Evolutionary conservation across 2,888 invertebrate genomes (phyloP), one percentile per base, ranked within the genome.

Genomic region (Zaprionus lineosus): DNA sequence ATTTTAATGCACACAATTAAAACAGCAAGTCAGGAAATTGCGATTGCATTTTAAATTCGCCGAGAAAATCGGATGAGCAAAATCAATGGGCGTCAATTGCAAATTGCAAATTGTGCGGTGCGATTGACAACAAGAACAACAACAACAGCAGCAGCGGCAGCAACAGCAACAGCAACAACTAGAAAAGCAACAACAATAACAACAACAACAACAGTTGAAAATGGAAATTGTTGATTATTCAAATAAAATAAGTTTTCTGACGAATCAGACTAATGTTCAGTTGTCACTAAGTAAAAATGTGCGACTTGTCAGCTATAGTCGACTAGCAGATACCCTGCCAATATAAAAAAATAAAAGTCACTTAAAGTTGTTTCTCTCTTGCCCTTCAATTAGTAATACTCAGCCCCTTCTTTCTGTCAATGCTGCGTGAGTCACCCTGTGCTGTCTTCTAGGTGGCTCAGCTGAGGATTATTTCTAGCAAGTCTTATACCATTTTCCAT

Each of bases 31-130:
- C 79, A 78, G 84, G 73, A 81, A 84, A 81, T 81, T 84, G 78
- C 82, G 56, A 77, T 69, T 72, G 67, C 78, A 82, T 84, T 75
- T 82, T 67, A 74, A 82, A 77, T 78, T 53, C 40, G 29, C 53
- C 55, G 65, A 56, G 62, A 74, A 84, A 84, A 81, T 72, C 75
- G 66, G 71, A 68, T 66, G 75, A 59, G 44, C 46, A 51, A 77
- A 78, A 74, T 81, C 81, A 81, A 84, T 78, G 81, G 82, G 79
- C 78, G n/a, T n/a, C n/a, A 75, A 79, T 79, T 60, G 73, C 57
- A 76, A 77, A 79, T 76, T 70, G 66, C 50, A 64, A 73, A 70
- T 60, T 59, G 24, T 15, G 50, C 16, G 59, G 68, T 60, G 24
- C 29, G 33, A 29, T 3, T 44, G 36, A 21, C 39, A 65, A n/a